Evolutionary conservation across 2,888 invertebrate genomes (phyloP), one percentile per base, ranked within the genome.

Genomic region (Julus scanicus): DNA sequence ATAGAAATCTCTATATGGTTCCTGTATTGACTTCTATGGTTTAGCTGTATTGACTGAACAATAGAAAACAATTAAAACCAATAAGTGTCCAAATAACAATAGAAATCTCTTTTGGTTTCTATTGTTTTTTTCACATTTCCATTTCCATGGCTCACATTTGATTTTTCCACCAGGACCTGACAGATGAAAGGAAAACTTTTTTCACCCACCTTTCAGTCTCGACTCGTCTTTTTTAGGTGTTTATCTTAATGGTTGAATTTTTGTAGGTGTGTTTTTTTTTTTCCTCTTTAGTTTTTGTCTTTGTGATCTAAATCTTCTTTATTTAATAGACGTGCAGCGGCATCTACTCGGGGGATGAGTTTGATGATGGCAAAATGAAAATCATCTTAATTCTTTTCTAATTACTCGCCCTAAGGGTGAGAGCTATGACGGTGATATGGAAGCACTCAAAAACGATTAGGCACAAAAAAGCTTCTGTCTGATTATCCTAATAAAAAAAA

Each of bases 311-410:
- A 29, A 85, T 44, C 49, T 85, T 49, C 85, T 49, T 85, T 20
- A 85, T 85, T 85, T 85, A 29, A 44, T 17, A 48, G 20, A 20
- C 49, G 29, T 44, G 49, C 49, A n/a, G n/a, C 9, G 44, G 44
- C 85, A 48, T 49, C 17, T 85, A 85, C 29, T 44, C 17, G 9
- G 49, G 29, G 49, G 85, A 85, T 85, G 49, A 49, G 29, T 44
- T 85, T 85, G 85, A 85, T 85, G 44, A 85, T 85, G 85, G 48
- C 49, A 85, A 85, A 85, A 85, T 85, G 85, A 85, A 49, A 85
- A 49, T 85, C 29, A 44, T 85, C 49, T 44, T 85, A 85, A 85
- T 85, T 85, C 85, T 44, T 85, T 85, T 85, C 85, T 85, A 85
- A 85, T 49, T 44, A 85, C 85, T 48, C 29, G 85, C 85, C 85